Evolutionary conservation across 2,113 vertebrate genomes (phyloP).

Genomic region (Gallinago media): DNA sequence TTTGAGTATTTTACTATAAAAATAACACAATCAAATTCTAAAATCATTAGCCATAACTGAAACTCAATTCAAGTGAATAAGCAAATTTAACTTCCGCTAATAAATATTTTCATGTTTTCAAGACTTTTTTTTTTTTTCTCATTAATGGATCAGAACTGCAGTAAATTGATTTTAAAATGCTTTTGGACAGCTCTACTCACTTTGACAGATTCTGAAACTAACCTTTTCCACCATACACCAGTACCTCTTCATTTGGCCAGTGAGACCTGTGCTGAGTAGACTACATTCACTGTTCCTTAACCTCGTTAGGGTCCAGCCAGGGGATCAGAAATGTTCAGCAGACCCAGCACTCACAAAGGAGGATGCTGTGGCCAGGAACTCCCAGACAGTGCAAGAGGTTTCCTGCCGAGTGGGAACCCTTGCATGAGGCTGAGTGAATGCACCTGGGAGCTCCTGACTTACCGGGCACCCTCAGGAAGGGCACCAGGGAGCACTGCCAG

Average conservation of each 20-base stretch:
- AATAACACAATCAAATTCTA: not conserved
- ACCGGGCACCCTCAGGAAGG: not conserved
- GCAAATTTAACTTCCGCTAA: not conserved
- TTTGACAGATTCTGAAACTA: not conserved
- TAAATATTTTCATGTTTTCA: not conserved
- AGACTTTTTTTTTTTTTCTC: not conserved
- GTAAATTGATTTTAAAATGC: not conserved
- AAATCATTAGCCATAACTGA: not conserved
- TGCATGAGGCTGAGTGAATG: not conserved
- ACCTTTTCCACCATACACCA: not conserved
- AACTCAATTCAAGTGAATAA: not conserved
- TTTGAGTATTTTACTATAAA: not conserved
- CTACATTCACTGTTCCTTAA: not conserved
- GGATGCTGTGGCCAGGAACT: not conserved
- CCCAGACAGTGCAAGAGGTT: not conserved
- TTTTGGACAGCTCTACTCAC: not conserved
- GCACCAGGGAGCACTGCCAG: not conserved
- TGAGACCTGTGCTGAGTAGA: not conserved
- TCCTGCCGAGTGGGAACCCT: not conserved
- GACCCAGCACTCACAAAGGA: not conserved
- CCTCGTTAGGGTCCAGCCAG: not conserved
- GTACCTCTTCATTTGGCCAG: not conserved
- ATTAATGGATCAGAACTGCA: not conserved
- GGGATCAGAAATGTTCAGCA: not conserved
- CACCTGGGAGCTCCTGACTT: not conserved